Conservation (phyloP, 2,113 vertebrate species). For the Phrynocephalus versicolor region DNA sequence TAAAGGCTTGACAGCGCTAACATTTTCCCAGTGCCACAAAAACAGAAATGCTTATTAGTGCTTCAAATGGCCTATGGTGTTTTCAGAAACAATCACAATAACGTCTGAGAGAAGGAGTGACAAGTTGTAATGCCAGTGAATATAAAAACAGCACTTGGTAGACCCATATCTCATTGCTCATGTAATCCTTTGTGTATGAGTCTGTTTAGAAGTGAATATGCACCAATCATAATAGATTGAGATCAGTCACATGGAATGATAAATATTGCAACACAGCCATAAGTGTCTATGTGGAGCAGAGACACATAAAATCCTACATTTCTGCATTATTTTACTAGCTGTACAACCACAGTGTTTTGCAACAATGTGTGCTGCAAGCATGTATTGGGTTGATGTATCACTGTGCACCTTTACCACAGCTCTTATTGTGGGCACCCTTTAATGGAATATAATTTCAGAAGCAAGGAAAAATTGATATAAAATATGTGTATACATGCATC, state of each 20-base stretch:
- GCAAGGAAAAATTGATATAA: not conserved
- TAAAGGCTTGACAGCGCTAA: not conserved
- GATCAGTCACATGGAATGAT: not conserved
- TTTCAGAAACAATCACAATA: conserved; percentile 48
- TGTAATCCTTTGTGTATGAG: not conserved
- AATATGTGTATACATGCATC: no score
- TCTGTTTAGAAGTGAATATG: not conserved
- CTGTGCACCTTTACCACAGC: no score
- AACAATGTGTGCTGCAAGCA: no score
- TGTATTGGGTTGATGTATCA: no score
- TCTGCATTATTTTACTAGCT: no score
- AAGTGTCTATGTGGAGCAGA: no score
- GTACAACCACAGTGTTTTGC: no score
- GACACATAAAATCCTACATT: no score
- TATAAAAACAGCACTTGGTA: not conserved
- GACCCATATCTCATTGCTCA: not conserved
- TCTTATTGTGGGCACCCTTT: no score
- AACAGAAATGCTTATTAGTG: conserved; percentile 40
- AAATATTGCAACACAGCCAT: not conserved
- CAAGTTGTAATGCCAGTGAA: not conserved
- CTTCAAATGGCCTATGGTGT: conserved; percentile 9
- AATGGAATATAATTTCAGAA: not conserved
- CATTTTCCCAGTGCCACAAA: conserved; percentile 29
- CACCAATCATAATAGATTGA: not conserved
- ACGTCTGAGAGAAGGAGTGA: not conserved